Evolutionary conservation across 2,888 invertebrate genomes (phyloP).

Genomic region (Limnephilus rhombicus): DNA sequence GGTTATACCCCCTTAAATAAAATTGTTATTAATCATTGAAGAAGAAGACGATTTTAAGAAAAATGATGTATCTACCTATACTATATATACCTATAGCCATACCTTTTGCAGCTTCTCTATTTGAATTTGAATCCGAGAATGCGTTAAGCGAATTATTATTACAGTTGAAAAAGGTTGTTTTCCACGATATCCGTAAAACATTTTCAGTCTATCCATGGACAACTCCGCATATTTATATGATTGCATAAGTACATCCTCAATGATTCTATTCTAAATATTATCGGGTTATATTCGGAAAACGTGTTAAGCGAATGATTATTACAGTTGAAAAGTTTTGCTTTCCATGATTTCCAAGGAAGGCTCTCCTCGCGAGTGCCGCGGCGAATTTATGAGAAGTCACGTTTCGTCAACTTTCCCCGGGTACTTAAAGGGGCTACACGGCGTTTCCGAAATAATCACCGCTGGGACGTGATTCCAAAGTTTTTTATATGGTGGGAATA

Average conservation of each 20-base stretch:
- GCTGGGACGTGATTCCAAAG: neutral
- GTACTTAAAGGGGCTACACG: neutral
- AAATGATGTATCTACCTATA: too few species aligned
- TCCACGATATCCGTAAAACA: too few species aligned
- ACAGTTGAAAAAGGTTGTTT: too few species aligned
- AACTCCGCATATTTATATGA: neutral
- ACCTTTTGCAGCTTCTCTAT: too few species aligned
- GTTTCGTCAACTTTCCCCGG: slow-evolving; percentile 34
- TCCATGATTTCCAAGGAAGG: neutral
- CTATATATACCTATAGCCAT: too few species aligned
- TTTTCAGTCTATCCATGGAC: neutral
- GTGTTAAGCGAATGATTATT: slow-evolving; percentile 39
- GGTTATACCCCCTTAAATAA: too few species aligned
- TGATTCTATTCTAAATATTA: neutral
- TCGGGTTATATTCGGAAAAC: slow-evolving; percentile 10
- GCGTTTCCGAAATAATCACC: slow-evolving; percentile 13
- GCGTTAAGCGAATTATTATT: too few species aligned
- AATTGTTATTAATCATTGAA: too few species aligned
- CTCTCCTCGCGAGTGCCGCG: neutral
- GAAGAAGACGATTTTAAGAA: too few species aligned
- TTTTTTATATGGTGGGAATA: neutral
- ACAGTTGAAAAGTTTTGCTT: slow-evolving; percentile 41
- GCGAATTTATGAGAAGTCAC: slow-evolving; percentile 40
- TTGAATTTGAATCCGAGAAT: too few species aligned
- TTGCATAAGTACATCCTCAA: neutral